Percentiles rank a stretch among this genome's conserved stretches.
These are phyloP conservation scores for Plusia festucae DNA, from an alignment of 2,888 invertebrate genomes.

Conservation along the genomic window DNA sequence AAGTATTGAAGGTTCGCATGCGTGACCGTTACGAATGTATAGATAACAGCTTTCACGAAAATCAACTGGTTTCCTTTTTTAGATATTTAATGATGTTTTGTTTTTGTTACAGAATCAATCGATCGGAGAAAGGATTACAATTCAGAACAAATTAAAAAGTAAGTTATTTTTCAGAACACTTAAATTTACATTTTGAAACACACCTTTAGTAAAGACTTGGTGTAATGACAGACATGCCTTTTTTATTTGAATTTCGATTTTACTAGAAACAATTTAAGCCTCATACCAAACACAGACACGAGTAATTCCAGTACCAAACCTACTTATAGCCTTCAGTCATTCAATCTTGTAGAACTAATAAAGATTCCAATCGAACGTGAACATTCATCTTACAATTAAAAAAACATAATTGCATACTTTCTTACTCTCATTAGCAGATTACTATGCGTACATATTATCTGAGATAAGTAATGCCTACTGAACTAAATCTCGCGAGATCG, in stretches of 20 bases:
- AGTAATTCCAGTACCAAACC: neutral
- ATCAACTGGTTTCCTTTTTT: constrained; percentile 48
- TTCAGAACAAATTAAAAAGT: constrained; percentile 21
- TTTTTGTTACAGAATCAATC: constrained; percentile 53
- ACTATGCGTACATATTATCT: constrained; percentile 23
- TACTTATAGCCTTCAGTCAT: neutral
- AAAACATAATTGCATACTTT: constrained; percentile 14
- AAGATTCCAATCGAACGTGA: neutral
- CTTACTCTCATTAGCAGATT: constrained; percentile 30
- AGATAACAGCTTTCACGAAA: constrained; percentile 69
- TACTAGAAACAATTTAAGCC: too few relatives aligned
- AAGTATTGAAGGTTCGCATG: constrained; percentile 61
- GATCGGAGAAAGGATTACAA: constrained; percentile 16
- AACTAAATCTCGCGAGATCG: constrained; percentile 43
- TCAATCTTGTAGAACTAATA: constrained; percentile 3
- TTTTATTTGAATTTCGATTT: too few relatives aligned
- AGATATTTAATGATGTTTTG: constrained; percentile 25
- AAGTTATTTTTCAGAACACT: constrained; percentile 11
- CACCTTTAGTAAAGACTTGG: too few relatives aligned
- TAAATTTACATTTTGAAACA: too few relatives aligned
- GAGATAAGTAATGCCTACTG: constrained; percentile 26
- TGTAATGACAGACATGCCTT: too few relatives aligned
- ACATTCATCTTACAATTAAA: neutral
- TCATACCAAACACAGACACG: too few relatives aligned
- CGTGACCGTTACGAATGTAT: constrained; percentile 67